These are phyloP conservation scores for Phasianus colchicus DNA, from an alignment of 2,113 vertebrate genomes.

Conservation along the genomic window DNA sequence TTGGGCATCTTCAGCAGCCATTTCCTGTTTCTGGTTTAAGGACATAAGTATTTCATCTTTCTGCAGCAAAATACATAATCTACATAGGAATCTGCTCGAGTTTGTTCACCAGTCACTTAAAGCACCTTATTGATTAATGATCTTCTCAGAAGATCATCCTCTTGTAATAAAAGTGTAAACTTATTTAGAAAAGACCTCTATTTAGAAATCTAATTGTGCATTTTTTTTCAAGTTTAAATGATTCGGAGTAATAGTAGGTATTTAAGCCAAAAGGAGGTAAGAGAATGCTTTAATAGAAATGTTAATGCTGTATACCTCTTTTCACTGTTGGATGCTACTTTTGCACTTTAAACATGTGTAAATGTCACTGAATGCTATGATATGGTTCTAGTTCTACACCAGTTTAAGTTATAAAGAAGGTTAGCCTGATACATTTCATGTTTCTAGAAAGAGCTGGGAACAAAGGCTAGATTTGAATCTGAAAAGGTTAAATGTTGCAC, in stretches of 20 bases:
- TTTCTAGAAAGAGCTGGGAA: slow-evolving; percentile 35
- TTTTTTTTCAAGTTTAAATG: neutral
- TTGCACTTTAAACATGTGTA: slow-evolving; percentile 30
- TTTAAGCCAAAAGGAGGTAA: neutral
- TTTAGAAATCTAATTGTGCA: neutral
- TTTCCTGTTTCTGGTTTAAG: neutral
- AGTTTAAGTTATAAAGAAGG: slow-evolving; percentile 16
- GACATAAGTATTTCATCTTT: neutral
- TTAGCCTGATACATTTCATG: neutral
- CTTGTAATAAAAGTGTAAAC: neutral
- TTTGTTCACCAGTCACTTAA: neutral
- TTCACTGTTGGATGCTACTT: slow-evolving; percentile 16
- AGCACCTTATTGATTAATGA: neutral
- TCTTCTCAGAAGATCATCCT: neutral
- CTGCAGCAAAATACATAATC: neutral
- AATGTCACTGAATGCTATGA: slow-evolving; percentile 17
- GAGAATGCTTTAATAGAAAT: neutral
- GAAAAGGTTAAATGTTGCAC: slow-evolving; percentile 52
- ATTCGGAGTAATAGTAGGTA: neutral
- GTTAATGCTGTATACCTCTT: neutral
- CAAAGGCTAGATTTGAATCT: slow-evolving; percentile 41
- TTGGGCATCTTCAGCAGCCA: neutral
- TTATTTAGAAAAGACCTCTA: neutral
- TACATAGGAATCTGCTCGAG: neutral
- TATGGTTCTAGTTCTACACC: slow-evolving; percentile 10